phyloP scores from a whole-genome alignment of 2,888 invertebrate genomes.

The Drosophila formosana region DNA sequence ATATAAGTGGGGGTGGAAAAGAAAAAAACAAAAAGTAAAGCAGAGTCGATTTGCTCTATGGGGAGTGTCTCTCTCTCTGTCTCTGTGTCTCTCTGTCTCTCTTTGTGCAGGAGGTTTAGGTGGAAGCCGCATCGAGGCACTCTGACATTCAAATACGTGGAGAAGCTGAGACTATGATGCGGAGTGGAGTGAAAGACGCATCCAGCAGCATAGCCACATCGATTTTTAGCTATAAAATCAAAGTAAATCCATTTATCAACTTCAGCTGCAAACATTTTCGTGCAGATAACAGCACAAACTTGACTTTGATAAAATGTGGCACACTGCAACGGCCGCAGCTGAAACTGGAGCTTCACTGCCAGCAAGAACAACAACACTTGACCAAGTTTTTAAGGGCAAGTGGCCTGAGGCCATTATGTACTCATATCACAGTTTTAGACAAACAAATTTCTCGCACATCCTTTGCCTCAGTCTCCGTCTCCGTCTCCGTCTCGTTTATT shows the following conservation, averaged over 20 bases:
- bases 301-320: constrained; percentile 79
- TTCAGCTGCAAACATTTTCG: constrained; percentile 75
- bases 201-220: constrained; percentile 44
- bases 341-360: not conserved
- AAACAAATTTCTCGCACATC: constrained; percentile 46
- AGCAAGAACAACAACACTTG: constrained; percentile 31
- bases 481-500: not conserved
- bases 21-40: constrained; percentile 7
- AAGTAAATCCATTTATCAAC: constrained; percentile 79
- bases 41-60: not conserved
- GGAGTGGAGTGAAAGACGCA: not conserved
- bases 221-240: constrained; percentile 78
- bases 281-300: constrained; percentile 64
- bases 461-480: not conserved
- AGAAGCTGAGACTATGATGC: constrained; percentile 14
- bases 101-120: not conserved
- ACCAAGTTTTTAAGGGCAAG: constrained; percentile 56
- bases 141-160: constrained; percentile 49
- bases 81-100: not conserved
- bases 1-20: not conserved
- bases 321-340: constrained; percentile 16
- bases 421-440: constrained; percentile 40
- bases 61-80: not conserved
- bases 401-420: constrained; percentile 53
- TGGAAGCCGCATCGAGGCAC: constrained; percentile 12